Conservation (phyloP, 2,797 vertebrate genomes). For the Phaenicophaeus curvirostris region DNA sequence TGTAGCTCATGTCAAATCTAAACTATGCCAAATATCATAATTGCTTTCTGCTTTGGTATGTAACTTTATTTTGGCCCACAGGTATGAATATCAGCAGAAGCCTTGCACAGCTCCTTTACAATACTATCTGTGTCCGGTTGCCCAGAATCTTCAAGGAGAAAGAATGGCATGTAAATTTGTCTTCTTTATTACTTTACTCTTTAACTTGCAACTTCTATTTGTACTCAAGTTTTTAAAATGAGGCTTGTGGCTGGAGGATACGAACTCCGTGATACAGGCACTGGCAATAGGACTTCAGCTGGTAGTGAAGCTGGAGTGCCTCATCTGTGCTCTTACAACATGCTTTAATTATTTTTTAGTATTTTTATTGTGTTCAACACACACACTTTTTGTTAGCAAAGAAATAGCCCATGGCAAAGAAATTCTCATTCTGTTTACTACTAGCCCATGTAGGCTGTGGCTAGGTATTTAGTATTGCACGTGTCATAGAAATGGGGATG, state of each 20-base stretch:
- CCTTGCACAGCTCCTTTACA: not conserved
- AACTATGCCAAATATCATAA: not conserved
- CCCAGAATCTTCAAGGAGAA: not conserved
- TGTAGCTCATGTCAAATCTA: not conserved
- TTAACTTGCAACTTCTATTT: not conserved
- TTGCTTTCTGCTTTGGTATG: not conserved
- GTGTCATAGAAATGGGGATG: not conserved
- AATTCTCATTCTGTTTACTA: slow-evolving; percentile 20
- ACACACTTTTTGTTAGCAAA: slow-evolving; percentile 6
- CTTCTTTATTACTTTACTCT: not conserved
- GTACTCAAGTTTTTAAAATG: not conserved
- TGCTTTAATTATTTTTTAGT: not conserved
- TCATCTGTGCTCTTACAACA: slow-evolving; percentile 32
- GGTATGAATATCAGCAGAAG: not conserved
- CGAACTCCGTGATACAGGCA: not conserved
- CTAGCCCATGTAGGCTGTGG: not conserved
- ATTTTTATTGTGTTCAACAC: slow-evolving; percentile 47
- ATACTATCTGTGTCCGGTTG: not conserved
- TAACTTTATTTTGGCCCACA: not conserved
- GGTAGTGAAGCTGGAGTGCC: not conserved
- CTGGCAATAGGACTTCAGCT: not conserved
- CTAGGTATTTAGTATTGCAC: not conserved
- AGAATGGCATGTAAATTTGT: not conserved
- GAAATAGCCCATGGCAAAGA: slow-evolving; percentile 31
- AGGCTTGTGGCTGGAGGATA: not conserved